These are phyloP conservation scores for Heteromyza rotundicornis DNA, from an alignment of 2,888 invertebrate genomes.

Conservation along the genomic window DNA sequence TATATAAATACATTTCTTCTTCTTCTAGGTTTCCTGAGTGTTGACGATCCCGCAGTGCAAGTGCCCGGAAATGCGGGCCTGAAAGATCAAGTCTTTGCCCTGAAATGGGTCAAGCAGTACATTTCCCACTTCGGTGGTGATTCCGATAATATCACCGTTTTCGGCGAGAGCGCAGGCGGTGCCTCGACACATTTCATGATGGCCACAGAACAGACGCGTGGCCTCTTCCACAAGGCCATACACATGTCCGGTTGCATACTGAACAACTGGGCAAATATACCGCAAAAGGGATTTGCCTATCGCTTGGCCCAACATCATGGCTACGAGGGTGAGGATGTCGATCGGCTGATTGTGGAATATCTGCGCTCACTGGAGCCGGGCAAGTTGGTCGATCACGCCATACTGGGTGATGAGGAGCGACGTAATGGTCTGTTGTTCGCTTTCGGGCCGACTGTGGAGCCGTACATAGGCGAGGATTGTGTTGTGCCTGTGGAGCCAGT, in stretches of 20 bases:
- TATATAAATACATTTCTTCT: too few relatives aligned
- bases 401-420: slow-evolving; percentile 46
- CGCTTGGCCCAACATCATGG: slow-evolving; percentile 54
- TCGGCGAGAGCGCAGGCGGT: slow-evolving; percentile 65
- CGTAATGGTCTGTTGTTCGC: slow-evolving; percentile 43
- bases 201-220: slow-evolving; percentile 62
- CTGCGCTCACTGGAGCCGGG: slow-evolving; percentile 52
- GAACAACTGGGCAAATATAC: slow-evolving; percentile 49
- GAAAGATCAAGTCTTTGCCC: slow-evolving; percentile 65
- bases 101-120: slow-evolving; percentile 65
- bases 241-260: slow-evolving; percentile 54
- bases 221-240: slow-evolving; percentile 57
- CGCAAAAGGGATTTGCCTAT: slow-evolving; percentile 45
- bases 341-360: slow-evolving; percentile 53
- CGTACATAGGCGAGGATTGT: slow-evolving; percentile 51
- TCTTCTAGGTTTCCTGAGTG: slow-evolving; percentile 63
- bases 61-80: slow-evolving; percentile 66
- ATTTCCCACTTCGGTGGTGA: slow-evolving; percentile 64
- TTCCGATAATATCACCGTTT: slow-evolving; percentile 63
- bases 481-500: slow-evolving; percentile 45
- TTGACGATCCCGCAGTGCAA: slow-evolving; percentile 61
- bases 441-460: slow-evolving; percentile 56
- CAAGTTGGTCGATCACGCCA: slow-evolving; percentile 44
- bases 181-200: slow-evolving; percentile 63
- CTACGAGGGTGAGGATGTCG: slow-evolving; percentile 52